Conservation (phyloP, 2,797 vertebrate genomes). For the Aulostomus chinensis region DNA sequence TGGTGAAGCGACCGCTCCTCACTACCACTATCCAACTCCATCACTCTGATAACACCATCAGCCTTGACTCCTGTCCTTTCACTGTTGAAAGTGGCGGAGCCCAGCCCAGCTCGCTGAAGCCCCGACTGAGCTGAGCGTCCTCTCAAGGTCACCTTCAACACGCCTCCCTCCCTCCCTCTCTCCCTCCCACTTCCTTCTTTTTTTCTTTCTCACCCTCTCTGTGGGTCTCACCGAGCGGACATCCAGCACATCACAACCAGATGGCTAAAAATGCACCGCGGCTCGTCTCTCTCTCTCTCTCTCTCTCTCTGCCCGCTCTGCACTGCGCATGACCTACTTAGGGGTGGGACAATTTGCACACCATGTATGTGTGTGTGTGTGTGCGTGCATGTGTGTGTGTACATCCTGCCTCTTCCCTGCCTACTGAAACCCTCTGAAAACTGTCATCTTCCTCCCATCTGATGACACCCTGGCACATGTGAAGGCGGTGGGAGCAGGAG, state of each 20-base stretch:
- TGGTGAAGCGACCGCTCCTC: too few species aligned
- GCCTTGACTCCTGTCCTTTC: too few species aligned
- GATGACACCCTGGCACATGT: slow-evolving; percentile 57
- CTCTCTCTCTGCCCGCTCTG: slow-evolving; percentile 39
- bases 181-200: neutral
- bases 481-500: slow-evolving; percentile 29
- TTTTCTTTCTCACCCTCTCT: slow-evolving; percentile 43
- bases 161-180: neutral
- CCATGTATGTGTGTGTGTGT: slow-evolving; percentile 8
- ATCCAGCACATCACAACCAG: slow-evolving; percentile 84
- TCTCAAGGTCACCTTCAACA: slow-evolving; percentile 81
- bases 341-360: slow-evolving; percentile 65
- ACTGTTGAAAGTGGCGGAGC: too few species aligned
- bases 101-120: slow-evolving; percentile 11
- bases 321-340: slow-evolving; percentile 89
- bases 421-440: slow-evolving; percentile 74
- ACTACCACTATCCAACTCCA: too few species aligned
- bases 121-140: slow-evolving; percentile 18
- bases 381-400: slow-evolving; percentile 12
- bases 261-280: slow-evolving; percentile 84
- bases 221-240: slow-evolving; percentile 81
- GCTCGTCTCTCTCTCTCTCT: slow-evolving; percentile 15
- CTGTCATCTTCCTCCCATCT: slow-evolving; percentile 68
- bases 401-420: slow-evolving; percentile 71
- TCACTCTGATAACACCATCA: too few species aligned